These are phyloP conservation scores for Mythimna ferrago DNA, from an alignment of 2,888 invertebrate genomes.

Conservation along the genomic window DNA sequence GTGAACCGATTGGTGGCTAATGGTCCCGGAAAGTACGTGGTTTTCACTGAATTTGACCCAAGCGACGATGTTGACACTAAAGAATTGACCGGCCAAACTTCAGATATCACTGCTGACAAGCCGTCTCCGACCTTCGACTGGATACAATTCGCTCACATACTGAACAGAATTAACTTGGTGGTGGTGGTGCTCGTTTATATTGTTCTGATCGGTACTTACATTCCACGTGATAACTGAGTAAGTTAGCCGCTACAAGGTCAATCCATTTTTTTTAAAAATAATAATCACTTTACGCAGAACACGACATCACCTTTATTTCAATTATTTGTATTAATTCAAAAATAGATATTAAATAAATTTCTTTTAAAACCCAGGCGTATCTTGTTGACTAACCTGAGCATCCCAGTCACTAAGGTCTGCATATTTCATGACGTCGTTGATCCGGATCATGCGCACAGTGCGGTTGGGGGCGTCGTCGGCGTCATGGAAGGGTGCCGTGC, in stretches of 20 bases:
- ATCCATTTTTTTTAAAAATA: not conserved
- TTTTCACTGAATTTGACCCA: slow-evolving; percentile 86
- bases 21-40: slow-evolving; percentile 83
- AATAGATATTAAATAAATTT: slow-evolving; percentile 29
- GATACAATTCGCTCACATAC: slow-evolving; percentile 82
- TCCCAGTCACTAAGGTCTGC: slow-evolving; percentile 80
- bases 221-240: slow-evolving; percentile 75
- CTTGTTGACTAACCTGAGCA: slow-evolving; percentile 78
- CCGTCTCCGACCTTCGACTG: slow-evolving; percentile 76
- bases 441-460: slow-evolving; percentile 81
- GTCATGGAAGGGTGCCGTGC: slow-evolving; percentile 77
- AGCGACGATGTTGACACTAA: slow-evolving; percentile 73
- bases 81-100: slow-evolving; percentile 72
- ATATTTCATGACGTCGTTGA: slow-evolving; percentile 85
- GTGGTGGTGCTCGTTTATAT: slow-evolving; percentile 78
- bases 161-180: slow-evolving; percentile 81
- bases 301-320: not conserved
- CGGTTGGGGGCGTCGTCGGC: slow-evolving; percentile 67
- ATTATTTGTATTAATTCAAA: slow-evolving; percentile 9
- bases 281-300: not conserved
- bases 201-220: slow-evolving; percentile 79
- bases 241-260: not conserved
- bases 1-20: slow-evolving; percentile 76
- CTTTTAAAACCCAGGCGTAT: slow-evolving; percentile 1
- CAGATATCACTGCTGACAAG: slow-evolving; percentile 62